phyloP scores from a whole-genome alignment of 2,888 invertebrate genomes.

The Diarsia brunnea region DNA sequence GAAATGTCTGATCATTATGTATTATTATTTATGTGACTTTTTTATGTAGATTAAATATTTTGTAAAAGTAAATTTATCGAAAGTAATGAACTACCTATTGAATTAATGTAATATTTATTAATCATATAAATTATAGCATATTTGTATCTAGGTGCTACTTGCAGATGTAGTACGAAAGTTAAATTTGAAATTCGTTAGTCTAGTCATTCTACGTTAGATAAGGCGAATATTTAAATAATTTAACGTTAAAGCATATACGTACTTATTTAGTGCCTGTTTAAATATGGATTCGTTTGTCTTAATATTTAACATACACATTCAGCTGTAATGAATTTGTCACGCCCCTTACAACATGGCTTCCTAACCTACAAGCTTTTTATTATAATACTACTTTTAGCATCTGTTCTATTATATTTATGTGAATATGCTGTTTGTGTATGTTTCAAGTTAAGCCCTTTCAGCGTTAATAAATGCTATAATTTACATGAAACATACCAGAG shows the following conservation, averaged over 20 bases:
- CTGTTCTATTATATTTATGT: not conserved
- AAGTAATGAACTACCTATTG: slow-evolving; percentile 68
- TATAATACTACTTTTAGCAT: not conserved
- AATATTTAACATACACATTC: slow-evolving; percentile 31
- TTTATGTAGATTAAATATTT: slow-evolving; percentile 62
- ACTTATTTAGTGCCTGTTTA: slow-evolving; percentile 49
- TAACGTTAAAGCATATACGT: slow-evolving; percentile 57
- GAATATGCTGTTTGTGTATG: slow-evolving; percentile 41
- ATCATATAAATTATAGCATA: slow-evolving; percentile 68
- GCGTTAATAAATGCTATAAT: slow-evolving; percentile 63
- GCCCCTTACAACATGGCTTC: not conserved
- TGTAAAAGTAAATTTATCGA: slow-evolving; percentile 66
- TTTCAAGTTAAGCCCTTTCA: slow-evolving; percentile 27
- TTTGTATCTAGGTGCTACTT: slow-evolving; percentile 62
- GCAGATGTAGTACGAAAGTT: slow-evolving; percentile 53
- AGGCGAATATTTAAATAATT: slow-evolving; percentile 43
- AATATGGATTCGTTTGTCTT: slow-evolving; percentile 10
- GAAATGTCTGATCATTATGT: slow-evolving; percentile 57
- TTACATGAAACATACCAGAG: slow-evolving; percentile 58
- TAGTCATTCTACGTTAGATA: slow-evolving; percentile 64
- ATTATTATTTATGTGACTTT: slow-evolving; percentile 61
- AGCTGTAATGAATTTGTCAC: slow-evolving; percentile 8
- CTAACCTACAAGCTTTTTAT: slow-evolving; percentile 17
- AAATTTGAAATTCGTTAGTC: slow-evolving; percentile 62
- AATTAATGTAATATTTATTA: slow-evolving; percentile 62